Base-by-base conservation (phyloP, 2,888 invertebrate species). In the Stenurella melanura region DNA sequence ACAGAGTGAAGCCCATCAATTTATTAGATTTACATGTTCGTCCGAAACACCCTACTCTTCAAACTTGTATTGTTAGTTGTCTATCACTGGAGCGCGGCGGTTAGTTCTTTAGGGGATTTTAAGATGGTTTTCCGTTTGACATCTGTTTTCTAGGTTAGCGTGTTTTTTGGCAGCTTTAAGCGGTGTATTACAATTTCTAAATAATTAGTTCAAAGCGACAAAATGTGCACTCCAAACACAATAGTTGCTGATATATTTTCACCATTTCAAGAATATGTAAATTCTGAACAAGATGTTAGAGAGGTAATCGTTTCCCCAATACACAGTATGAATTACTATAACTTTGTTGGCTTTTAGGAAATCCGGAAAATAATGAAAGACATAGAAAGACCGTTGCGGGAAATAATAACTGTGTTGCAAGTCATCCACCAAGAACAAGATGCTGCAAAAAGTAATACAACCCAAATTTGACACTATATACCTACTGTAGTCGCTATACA, bases 341-440 rank as follows among this genome's bases (percentile, higher is more conserved):
- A 12, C 2, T 57, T 81, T 30, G 68, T 80, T 71, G 42, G 58
- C 82, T 86, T 86, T 79, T 83, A 94, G 94, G 92, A 92, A 89
- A 95, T 95, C 76, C 92, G 94, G n/a, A 90, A 89, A 63, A 91
- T 92, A 73, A 94, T 95, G 68, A 93, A 93, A 86, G 95, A 96
- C 84, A 92, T 97, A 63, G 97, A 97, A 83, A 95, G 95, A 84
- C 91, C 92, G 78, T 93, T 94, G 0, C 92, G 97, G 73, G 95
- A 96, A 89, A 94, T 96, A 34, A 91, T 94, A n/a, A 95, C 95
- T 26, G 90, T 93, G 19, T 90, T 97, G 38, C 97, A 97, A 91
- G 92, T 94, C 21, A 96, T 97, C 80, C 97, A 98, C 86, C 94
- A 95, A 83, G 91, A 91, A 70, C 90, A 90, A 81, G 92, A 92